These are phyloP conservation scores for Amphipyra tragopoginis DNA, from an alignment of 2,888 invertebrate species.

Conservation along the genomic window DNA sequence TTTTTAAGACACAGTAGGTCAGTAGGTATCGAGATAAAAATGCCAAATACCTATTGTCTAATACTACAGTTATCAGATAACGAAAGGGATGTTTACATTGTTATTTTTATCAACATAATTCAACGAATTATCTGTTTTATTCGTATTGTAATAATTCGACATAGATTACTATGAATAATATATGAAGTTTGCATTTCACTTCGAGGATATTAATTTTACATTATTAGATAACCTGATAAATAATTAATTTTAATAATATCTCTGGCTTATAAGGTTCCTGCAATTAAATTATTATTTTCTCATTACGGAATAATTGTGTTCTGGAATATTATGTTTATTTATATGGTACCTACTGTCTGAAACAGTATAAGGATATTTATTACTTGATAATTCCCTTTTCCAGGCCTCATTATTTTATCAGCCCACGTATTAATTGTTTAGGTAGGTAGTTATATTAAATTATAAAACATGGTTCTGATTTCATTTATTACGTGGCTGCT, in stretches of 20 bases:
- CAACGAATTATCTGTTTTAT: slow-evolving; percentile 19
- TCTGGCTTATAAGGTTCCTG: background rate
- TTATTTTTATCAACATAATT: slow-evolving; percentile 13
- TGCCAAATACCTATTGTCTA: background rate
- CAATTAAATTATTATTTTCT: background rate
- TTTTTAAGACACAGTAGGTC: background rate
- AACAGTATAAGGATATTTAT: slow-evolving; percentile 18
- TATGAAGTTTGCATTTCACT: slow-evolving; percentile 1
- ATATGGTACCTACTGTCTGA: slow-evolving; percentile 1
- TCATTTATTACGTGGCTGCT: background rate
- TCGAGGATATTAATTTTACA: background rate
- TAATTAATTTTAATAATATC: slow-evolving; percentile 9
- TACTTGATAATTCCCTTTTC: slow-evolving; percentile 10
- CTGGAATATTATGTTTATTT: background rate
- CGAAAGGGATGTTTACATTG: background rate
- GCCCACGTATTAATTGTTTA: slow-evolving; percentile 21
- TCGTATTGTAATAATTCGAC: background rate
- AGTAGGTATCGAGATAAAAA: background rate
- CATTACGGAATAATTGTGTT: slow-evolving; percentile 9
- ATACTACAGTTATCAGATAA: slow-evolving; percentile 17
- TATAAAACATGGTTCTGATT: slow-evolving; percentile 7
- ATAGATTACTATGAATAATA: background rate
- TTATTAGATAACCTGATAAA: background rate
- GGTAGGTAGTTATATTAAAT: slow-evolving; percentile 6
- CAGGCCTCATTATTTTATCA: slow-evolving; percentile 18